Conservation (phyloP, 2,113 vertebrate species). For the Mobula hypostoma region DNA sequence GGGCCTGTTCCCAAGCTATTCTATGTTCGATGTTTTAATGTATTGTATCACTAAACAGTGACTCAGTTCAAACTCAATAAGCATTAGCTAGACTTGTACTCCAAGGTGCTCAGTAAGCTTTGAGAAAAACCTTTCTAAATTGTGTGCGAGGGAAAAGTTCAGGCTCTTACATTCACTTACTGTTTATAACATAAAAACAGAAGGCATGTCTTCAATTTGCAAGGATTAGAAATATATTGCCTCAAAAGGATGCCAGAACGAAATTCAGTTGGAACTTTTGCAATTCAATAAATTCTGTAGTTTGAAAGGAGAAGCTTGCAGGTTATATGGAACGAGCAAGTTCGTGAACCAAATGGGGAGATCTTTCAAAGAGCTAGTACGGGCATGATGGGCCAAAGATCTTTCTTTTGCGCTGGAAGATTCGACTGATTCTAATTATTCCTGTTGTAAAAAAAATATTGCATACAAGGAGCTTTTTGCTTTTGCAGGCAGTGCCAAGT, state of each 20-base stretch:
- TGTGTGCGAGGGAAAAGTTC: not conserved
- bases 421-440: slow-evolving; percentile 8
- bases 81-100: not conserved
- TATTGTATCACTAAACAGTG: not conserved
- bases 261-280: not conserved
- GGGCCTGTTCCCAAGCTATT: not conserved
- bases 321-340: not conserved
- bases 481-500: not conserved
- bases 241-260: not conserved
- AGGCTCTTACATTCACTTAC: not conserved
- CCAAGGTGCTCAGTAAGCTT: not conserved
- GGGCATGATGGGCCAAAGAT: not conserved
- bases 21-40: not conserved
- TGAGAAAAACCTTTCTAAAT: not conserved
- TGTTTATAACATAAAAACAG: not conserved
- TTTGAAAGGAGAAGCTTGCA: not conserved
- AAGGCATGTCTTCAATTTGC: not conserved
- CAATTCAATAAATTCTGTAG: not conserved
- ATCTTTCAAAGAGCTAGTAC: not conserved
- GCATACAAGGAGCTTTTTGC: not conserved
- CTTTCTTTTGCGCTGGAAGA: not conserved
- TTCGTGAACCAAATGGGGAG: not conserved
- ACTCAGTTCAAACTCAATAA: not conserved
- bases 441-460: not conserved
- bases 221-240: not conserved